phyloP scores from a whole-genome alignment of 2,888 invertebrate genomes.

The Melieria omissa region DNA sequence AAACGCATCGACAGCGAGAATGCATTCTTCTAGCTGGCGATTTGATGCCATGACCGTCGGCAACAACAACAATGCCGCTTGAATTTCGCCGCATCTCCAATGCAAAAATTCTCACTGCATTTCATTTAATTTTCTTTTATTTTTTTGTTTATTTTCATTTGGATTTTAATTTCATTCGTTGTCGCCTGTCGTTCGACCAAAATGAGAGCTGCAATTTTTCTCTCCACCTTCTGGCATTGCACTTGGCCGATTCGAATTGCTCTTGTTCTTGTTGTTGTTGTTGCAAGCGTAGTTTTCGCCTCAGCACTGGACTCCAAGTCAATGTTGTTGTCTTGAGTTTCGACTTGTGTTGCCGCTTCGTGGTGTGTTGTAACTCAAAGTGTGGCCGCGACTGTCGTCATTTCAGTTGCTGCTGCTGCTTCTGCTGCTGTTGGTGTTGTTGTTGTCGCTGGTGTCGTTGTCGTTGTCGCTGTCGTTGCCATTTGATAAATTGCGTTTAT shows the following conservation, averaged over 20 bases:
- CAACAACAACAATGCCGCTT: conserved; percentile 64
- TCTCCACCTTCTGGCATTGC: conserved; percentile 20
- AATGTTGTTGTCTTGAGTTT: conserved; percentile 25
- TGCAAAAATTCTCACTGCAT: conserved; percentile 21
- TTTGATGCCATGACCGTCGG: conserved; percentile 48
- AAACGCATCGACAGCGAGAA: too few relatives aligned
- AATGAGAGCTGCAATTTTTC: conserved; percentile 42
- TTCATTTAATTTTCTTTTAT: conserved; percentile 21
- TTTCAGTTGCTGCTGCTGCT: conserved; percentile 46
- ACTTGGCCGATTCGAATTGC: conserved; percentile 28
- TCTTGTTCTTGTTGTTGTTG: conserved; percentile 32
- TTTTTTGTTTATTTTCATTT: conserved; percentile 27
- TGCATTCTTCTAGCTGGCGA: conserved; percentile 13
- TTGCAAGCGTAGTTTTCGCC: conserved; percentile 39
- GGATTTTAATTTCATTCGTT: conserved; percentile 16
- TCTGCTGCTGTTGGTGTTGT: conserved; percentile 21
- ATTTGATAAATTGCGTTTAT: conserved; percentile 66
- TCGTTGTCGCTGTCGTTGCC: conserved; percentile 59
- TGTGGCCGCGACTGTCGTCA: conserved; percentile 36
- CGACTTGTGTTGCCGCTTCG: conserved; percentile 23
- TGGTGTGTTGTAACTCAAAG: conserved; percentile 51
- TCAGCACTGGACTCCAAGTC: conserved; percentile 25
- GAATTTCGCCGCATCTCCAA: background rate
- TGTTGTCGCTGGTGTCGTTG: conserved; percentile 58
- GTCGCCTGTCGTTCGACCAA: conserved; percentile 36